These are phyloP conservation scores for Alauda arvensis DNA, from an alignment of 2,797 vertebrate species.

Conservation along the genomic window DNA sequence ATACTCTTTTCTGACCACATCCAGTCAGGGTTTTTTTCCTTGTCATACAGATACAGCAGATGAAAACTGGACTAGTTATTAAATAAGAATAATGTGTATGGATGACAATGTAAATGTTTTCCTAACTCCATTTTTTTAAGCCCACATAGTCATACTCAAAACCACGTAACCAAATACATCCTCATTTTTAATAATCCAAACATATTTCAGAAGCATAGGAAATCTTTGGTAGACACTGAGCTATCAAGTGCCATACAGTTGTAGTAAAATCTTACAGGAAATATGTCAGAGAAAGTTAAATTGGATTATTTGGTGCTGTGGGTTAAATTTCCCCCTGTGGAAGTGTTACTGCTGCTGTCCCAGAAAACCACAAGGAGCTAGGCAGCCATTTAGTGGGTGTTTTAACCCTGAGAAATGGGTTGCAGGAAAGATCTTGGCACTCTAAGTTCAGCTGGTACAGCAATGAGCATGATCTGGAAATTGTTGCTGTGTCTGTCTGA, in stretches of 20 bases:
- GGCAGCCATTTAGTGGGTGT: neutral
- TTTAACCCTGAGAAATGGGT: neutral
- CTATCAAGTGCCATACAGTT: neutral
- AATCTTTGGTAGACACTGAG: neutral
- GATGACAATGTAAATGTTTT: neutral
- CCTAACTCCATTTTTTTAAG: neutral
- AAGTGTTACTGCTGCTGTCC: neutral
- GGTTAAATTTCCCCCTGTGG: neutral
- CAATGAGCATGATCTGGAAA: neutral
- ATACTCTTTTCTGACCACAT: neutral
- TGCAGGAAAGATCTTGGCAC: neutral
- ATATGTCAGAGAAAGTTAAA: slow-evolving; percentile 6
- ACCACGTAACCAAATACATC: neutral
- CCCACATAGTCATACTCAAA: neutral
- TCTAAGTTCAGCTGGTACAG: neutral
- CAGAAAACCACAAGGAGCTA: neutral
- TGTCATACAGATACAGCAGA: neutral
- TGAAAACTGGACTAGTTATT: neutral
- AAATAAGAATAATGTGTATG: neutral
- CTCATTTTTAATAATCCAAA: neutral
- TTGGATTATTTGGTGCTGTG: neutral
- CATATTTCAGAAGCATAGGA: neutral
- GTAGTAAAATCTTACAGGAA: neutral
- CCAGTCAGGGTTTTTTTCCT: neutral
- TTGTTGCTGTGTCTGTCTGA: neutral